Percentiles rank a stretch among this genome's conserved stretches.
These are phyloP conservation scores for Eupithecia pulchellata DNA, from an alignment of 2,888 invertebrate species.

Conservation along the genomic window DNA sequence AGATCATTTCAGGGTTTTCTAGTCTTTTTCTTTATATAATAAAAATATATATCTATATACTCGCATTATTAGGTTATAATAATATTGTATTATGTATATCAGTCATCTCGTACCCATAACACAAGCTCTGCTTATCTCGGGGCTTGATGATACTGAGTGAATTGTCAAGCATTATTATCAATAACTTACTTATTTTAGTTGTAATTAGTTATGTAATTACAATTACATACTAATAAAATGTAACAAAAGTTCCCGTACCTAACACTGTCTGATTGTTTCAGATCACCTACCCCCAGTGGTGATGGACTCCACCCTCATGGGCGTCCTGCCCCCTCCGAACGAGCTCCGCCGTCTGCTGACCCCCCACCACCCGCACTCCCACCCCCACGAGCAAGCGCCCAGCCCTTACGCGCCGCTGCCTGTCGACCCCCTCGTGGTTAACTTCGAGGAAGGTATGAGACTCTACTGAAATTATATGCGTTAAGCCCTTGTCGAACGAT, in stretches of 20 bases:
- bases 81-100: too few species aligned
- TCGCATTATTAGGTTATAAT: too few species aligned
- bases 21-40: too few species aligned
- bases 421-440: conserved; percentile 90
- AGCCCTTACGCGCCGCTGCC: conserved; percentile 77
- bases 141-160: too few species aligned
- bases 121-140: too few species aligned
- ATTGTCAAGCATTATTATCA: too few species aligned
- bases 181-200: too few species aligned
- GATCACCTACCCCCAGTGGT: conserved; percentile 61
- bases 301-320: conserved; percentile 76
- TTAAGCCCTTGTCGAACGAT: conserved; percentile 65
- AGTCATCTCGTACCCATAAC: too few species aligned
- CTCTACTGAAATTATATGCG: conserved; percentile 86
- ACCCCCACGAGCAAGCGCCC: conserved; percentile 55
- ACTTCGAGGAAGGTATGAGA: conserved; percentile 93
- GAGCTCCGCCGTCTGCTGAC: conserved; percentile 72
- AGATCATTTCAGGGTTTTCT: too few species aligned
- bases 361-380: conserved; percentile 57
- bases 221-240: too few species aligned
- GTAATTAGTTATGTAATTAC: too few species aligned
- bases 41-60: too few species aligned
- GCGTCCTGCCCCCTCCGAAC: conserved; percentile 70
- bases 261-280: conserved; percentile 15
- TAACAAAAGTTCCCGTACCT: not conserved